These are phyloP conservation scores for Hermatobates lingyangjiaoensis DNA, from an alignment of 1,140 invertebrate species.

Conservation along the genomic window DNA sequence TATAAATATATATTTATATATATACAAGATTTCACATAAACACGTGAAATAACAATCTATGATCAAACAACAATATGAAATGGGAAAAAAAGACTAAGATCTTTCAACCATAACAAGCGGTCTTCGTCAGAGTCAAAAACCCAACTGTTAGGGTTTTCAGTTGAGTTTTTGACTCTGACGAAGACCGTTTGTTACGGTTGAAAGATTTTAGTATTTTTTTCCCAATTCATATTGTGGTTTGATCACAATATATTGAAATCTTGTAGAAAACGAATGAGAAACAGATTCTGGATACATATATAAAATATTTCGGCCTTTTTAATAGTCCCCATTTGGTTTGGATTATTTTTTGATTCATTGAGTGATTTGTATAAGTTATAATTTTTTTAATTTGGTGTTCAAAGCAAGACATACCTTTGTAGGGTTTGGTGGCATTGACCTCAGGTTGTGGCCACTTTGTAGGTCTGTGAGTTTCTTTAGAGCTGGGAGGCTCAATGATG, in stretches of 20 bases:
- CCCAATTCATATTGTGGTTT: too few species aligned
- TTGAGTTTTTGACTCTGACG: too few species aligned
- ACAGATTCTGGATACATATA: not conserved
- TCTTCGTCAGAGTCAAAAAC: too few species aligned
- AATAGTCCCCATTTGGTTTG: not conserved
- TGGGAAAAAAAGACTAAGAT: too few species aligned
- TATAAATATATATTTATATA: too few species aligned
- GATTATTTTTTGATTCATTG: not conserved
- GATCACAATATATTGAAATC: not conserved
- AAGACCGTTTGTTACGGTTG: too few species aligned
- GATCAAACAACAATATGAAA: too few species aligned
- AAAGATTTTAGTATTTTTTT: too few species aligned
- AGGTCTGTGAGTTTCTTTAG: constrained; percentile 15
- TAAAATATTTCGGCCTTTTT: not conserved
- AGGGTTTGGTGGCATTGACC: constrained; percentile 1
- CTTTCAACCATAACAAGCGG: too few species aligned
- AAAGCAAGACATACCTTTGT: constrained; percentile 8
- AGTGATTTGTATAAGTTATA: not conserved
- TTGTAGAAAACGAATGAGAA: not conserved
- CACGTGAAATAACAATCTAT: too few species aligned
- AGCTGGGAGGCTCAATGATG: constrained; percentile 8
- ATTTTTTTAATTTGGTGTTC: not conserved
- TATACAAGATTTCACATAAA: too few species aligned
- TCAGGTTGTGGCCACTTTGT: constrained; percentile 13
- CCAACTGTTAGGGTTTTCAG: too few species aligned